Evolutionary conservation across 2,113 vertebrate species (phyloP), one percentile per base, ranked within the genome.

Genomic region (Heliornis fulica): DNA sequence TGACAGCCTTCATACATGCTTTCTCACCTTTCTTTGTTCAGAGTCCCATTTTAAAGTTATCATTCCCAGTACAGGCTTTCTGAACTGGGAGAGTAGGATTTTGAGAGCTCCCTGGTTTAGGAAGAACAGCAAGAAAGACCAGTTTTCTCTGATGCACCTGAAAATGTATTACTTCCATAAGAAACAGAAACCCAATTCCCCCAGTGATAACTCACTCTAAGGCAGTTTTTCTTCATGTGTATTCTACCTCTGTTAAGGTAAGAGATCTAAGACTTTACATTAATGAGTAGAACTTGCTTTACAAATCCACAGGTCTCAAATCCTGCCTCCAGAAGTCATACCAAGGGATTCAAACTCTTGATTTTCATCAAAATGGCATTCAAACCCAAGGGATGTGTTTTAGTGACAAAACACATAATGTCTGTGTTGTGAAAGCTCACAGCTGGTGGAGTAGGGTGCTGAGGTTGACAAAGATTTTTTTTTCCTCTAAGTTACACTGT

Each of bases 391-490:
- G 78, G 87, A 36, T 16, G 31, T 45, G 45, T 75, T 89, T 64
- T 12, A 75, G 72, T 64, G 91, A 57, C 80, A 90, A 64, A 82
- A 50, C 46, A 51, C 48, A 17, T 5, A 5, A 40, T 14, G 9
- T 34, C 80, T 18, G 51, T 10, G 56, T 5, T 68, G 87, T 60
- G 80, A 71, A 29, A 38, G 79, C 75, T 78, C 61, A 23, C 81
- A 94, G 72, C 89, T 92, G 72, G 20, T 68, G 34, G 14, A 66
- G 64, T 22, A 70, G 64, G 48, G 64, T 92, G 71, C 63, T 75
- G 74, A 91, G 56, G 29, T 5, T 82, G 83, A 57, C 51, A 64
- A 54, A 74, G 56, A 34, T n/a, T 5, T 28, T 74, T 83, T 40
- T 18, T 20, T 7, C 31, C 26, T 43, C 34, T 32, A 0, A 25